Evolutionary conservation across 2,797 vertebrate genomes (phyloP).

Genomic region (Cetoscarus ocellatus): DNA sequence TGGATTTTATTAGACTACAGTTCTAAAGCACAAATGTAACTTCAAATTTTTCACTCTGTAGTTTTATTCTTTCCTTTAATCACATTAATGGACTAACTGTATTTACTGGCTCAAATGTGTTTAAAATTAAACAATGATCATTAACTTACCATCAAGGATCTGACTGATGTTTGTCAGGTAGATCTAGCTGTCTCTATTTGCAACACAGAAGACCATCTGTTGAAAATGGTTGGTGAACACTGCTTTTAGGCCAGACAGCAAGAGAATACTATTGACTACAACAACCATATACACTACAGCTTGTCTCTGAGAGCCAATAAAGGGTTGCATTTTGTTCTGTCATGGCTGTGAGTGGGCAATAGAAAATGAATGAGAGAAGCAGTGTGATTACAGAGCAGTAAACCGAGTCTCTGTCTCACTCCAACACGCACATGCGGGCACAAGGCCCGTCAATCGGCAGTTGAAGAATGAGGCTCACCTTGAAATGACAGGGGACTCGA

Average conservation of each 20-base stretch:
- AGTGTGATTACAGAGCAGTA: conserved; percentile 72
- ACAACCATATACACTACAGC: conserved; percentile 43
- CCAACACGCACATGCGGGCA: conserved; percentile 14
- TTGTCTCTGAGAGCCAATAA: conserved; percentile 55
- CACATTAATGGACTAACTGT: too few species aligned
- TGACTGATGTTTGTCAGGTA: too few species aligned
- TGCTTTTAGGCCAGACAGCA: conserved; percentile 8
- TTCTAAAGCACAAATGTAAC: too few species aligned
- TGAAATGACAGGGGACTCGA: conserved; percentile 73
- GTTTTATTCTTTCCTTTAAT: too few species aligned
- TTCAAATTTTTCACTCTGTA: too few species aligned
- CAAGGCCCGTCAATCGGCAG: conserved; percentile 53
- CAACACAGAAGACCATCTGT: too few species aligned
- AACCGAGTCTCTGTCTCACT: conserved; percentile 55
- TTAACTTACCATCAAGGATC: too few species aligned
- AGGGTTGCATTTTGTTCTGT: conserved; percentile 46
- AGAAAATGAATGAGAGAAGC: conserved; percentile 53
- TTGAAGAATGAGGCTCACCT: conserved; percentile 81
- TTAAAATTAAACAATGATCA: too few species aligned
- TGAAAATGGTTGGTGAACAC: too few species aligned
- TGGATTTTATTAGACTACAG: too few species aligned
- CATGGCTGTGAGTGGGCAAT: conserved; percentile 44
- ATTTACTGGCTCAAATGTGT: too few species aligned
- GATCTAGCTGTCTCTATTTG: too few species aligned
- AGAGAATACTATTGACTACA: conserved; percentile 31